A percentile compares a stretch with the other conserved stretches of the same genome.
These are phyloP conservation scores for Venustoraphidia nigricollis DNA, from an alignment of 2,888 invertebrate genomes.

Conservation along the genomic window DNA sequence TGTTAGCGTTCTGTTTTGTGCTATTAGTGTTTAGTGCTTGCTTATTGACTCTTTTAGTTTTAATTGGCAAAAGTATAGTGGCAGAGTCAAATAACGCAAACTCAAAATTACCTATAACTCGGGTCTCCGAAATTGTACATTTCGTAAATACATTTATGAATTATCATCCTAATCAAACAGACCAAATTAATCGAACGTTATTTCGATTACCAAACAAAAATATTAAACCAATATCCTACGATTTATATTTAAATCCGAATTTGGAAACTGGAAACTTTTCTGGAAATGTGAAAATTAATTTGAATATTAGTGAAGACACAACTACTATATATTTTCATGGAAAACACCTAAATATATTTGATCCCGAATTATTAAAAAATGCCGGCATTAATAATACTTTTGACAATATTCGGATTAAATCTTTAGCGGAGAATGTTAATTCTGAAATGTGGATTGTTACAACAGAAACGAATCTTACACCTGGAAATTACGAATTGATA, in stretches of 20 bases:
- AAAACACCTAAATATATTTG: conserved; percentile 28
- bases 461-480: no score
- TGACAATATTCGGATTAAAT: conserved; percentile 18
- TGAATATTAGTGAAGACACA: conserved; percentile 28
- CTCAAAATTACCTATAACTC: no score
- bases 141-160: no score
- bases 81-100: neutral
- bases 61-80: conserved; percentile 20
- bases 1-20: conserved; percentile 20
- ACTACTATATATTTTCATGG: conserved; percentile 33
- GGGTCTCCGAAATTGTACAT: no score
- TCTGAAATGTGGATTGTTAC: no score
- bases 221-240: conserved; percentile 44
- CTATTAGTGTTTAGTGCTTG: conserved; percentile 22
- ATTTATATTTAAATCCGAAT: conserved; percentile 45
- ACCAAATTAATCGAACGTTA: neutral
- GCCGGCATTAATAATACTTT: no score
- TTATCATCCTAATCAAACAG: no score
- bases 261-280: conserved; percentile 38
- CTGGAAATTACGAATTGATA: neutral
- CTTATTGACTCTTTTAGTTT: conserved; percentile 22
- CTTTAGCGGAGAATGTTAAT: no score
- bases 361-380: no score
- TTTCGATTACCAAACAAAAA: conserved; percentile 38
- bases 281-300: conserved; percentile 38